phyloP scores from a whole-genome alignment of 2,113 vertebrate species.

The Urocynchramus pylzowi region DNA sequence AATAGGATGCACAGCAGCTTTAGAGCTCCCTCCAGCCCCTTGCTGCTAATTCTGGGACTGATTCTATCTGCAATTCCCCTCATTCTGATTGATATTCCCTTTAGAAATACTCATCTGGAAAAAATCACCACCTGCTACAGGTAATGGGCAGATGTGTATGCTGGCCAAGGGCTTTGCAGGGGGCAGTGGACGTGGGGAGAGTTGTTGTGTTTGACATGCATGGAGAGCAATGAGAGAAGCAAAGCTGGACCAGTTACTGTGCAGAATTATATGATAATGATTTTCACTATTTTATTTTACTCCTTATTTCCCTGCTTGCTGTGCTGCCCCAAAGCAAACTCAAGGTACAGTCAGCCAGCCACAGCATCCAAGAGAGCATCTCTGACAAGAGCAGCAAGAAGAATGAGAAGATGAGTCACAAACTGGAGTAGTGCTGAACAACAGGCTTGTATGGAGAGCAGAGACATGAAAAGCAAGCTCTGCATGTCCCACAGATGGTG shows the following conservation, averaged over 20 bases:
- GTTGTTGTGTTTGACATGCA: accelerated
- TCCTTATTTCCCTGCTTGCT: background rate
- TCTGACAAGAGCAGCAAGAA: background rate
- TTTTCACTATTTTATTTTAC: background rate
- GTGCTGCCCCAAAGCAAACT: background rate
- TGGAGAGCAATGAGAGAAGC: background rate
- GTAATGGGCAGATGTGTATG: background rate
- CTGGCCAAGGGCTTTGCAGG: background rate
- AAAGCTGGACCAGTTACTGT: background rate
- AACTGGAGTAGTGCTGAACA: background rate
- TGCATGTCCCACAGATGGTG: background rate
- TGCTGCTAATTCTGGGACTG: background rate
- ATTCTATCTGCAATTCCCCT: background rate
- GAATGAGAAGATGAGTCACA: background rate
- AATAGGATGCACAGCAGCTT: background rate
- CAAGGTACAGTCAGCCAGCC: background rate
- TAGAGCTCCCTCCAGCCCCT: background rate
- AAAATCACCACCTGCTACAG: background rate
- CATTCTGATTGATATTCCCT: background rate
- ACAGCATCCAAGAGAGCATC: background rate
- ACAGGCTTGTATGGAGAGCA: accelerated
- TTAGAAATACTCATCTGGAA: background rate
- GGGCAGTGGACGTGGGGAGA: background rate
- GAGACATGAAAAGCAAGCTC: background rate
- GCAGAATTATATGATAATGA: background rate